phyloP scores from a whole-genome alignment of 2,113 vertebrate genomes.

The Salminus brasiliensis region DNA sequence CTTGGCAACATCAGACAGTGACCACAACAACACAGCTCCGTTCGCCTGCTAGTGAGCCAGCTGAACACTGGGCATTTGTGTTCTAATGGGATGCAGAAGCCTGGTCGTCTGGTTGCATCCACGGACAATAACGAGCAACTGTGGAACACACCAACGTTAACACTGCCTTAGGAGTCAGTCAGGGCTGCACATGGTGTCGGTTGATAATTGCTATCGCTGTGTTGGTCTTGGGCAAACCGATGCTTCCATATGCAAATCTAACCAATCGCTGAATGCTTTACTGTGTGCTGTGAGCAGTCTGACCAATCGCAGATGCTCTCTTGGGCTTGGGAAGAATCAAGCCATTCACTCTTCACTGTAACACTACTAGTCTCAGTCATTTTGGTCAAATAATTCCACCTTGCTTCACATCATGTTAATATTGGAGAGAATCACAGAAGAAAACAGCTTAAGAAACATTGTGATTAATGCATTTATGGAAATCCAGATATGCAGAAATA shows the following conservation, averaged over 20 bases:
- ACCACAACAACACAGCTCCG: background rate
- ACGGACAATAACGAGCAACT: background rate
- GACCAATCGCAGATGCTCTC: background rate
- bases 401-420: no score
- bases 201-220: background rate
- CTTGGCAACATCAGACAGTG: constrained; percentile 10
- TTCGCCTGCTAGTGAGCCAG: background rate
- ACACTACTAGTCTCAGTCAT: no score
- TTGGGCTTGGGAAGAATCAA: background rate
- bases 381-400: no score
- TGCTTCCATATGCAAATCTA: background rate
- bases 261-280: background rate
- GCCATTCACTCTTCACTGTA: background rate
- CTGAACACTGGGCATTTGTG: constrained; percentile 23
- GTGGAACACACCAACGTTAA: background rate
- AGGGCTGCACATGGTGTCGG: background rate
- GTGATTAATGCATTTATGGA: no score
- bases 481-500: no score
- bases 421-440: no score
- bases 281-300: background rate
- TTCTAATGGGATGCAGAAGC: background rate
- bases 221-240: background rate
- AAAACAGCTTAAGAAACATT: no score
- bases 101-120: background rate
- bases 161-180: background rate